Evolutionary conservation across 2,797 vertebrate genomes (phyloP), one percentile per base, ranked within the genome.

Genomic region (Takifugu ocellatus): DNA sequence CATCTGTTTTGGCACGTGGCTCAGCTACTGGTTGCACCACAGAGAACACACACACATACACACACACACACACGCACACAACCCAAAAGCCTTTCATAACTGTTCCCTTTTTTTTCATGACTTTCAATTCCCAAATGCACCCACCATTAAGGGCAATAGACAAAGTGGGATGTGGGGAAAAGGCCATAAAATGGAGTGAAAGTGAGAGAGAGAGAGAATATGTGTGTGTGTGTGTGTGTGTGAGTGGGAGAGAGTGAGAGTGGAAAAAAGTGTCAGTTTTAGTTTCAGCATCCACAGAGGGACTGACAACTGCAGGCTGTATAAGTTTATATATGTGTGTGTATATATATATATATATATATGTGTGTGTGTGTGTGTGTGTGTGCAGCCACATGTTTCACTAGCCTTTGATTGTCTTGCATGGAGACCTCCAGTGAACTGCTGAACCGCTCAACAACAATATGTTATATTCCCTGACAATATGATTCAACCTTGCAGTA

Each of bases 391-490:
- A 46, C 50, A 27, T 46, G 26, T 57, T 68, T 56, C 50, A 58
- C 46, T 33, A 63, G 51, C 29, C 48, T 60, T n/a, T 48, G 56
- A 66, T 29, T 65, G 51, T 59, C 71, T 56, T 0, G 5, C 8
- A 0, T 0, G n/a, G 62, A 67, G 15, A 71, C 62, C 68, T 80
- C 55, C 64, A 68, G 56, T 29, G 54, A 72, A 70, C 77, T 43
- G 67, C 70, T 82, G 72, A 77, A 79, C 72, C 70, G 70, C 72
- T 85, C 84, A 72, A 82, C 76, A 77, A 66, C 77, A 83, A 78
- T 83, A 77, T 49, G 71, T 76, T 79, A 82, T 70, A 71, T 48
- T 71, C 68, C 64, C 76, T 72, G 85, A 84, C 82, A 81, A 79
- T 72, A 81, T 79, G 79, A 84, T 81, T 81, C 64, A 66, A 60